A percentile compares a stretch with the other conserved stretches of the same genome.
Evolutionary conservation across 2,113 vertebrate genomes (phyloP).

Genomic region (Abramis brama): DNA sequence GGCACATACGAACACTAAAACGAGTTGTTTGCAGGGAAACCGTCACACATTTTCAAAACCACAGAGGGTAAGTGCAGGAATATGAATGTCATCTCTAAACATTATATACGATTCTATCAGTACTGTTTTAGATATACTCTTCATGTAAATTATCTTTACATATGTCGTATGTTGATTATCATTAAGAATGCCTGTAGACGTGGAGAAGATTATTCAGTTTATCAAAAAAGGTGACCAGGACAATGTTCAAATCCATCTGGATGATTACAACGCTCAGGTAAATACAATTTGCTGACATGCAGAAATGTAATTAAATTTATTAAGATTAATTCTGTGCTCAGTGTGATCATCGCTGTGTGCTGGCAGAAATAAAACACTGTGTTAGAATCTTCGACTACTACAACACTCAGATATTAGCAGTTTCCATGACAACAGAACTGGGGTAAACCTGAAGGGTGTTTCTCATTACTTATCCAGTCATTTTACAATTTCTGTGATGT

Average conservation of each 20-base stretch:
- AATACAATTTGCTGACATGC: not conserved
- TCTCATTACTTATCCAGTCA: conserved; percentile 10
- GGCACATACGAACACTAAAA: not conserved
- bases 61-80: conserved; percentile 6
- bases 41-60: not conserved
- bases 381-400: conserved; percentile 34
- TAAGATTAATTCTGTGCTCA: not conserved
- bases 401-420: conserved; percentile 29
- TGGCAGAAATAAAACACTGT: not conserved
- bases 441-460: conserved; percentile 1
- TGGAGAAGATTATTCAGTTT: conserved; percentile 68
- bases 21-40: not conserved
- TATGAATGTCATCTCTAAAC: not conserved
- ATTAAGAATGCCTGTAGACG: conserved; percentile 62
- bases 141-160: not conserved
- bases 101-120: not conserved
- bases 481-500: not conserved
- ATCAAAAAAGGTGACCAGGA: conserved; percentile 71
- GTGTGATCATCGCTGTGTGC: not conserved
- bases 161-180: not conserved
- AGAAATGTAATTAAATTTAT: not conserved
- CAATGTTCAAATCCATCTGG: conserved; percentile 65
- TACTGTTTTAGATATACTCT: not conserved
- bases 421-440: conserved; percentile 43
- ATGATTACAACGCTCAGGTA: conserved; percentile 71